Percentiles rank a stretch among this genome's conserved stretches.
phyloP scores from a whole-genome alignment of 2,113 vertebrate genomes.

The Gavialis gangeticus region DNA sequence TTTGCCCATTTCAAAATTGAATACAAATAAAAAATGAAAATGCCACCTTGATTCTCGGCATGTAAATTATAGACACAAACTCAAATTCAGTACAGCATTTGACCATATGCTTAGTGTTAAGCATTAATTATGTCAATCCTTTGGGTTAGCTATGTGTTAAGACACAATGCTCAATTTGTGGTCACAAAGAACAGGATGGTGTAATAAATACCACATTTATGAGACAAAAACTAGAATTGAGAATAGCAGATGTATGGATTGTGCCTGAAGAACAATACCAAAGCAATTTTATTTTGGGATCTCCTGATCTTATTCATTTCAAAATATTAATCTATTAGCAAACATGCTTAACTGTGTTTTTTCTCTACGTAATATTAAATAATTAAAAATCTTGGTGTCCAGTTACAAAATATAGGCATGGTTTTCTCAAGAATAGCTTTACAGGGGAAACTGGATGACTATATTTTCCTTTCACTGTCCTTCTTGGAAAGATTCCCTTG shows the following conservation, averaged over 20 bases:
- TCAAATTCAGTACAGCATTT: neutral
- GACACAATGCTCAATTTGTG: neutral
- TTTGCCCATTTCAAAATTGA: no score
- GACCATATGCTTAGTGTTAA: neutral
- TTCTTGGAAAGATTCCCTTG: conserved; percentile 40
- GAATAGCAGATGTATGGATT: neutral
- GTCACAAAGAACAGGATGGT: neutral
- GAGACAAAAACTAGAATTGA: neutral
- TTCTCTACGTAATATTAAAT: neutral
- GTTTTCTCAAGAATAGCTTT: neutral
- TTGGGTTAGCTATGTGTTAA: neutral
- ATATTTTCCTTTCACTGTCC: neutral
- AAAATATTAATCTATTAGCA: neutral
- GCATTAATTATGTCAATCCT: neutral
- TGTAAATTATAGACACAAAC: neutral
- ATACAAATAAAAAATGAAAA: no score
- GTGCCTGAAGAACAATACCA: neutral
- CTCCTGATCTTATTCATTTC: conserved; percentile 1
- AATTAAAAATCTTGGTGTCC: rapidly evolving
- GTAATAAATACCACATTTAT: neutral
- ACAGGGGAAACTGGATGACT: neutral
- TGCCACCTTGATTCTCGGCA: neutral
- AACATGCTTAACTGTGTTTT: neutral
- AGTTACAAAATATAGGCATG: neutral
- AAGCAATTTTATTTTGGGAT: conserved; percentile 30